Evolutionary conservation across 2,113 vertebrate species (phyloP).

Genomic region (Collichthys lucidus): DNA sequence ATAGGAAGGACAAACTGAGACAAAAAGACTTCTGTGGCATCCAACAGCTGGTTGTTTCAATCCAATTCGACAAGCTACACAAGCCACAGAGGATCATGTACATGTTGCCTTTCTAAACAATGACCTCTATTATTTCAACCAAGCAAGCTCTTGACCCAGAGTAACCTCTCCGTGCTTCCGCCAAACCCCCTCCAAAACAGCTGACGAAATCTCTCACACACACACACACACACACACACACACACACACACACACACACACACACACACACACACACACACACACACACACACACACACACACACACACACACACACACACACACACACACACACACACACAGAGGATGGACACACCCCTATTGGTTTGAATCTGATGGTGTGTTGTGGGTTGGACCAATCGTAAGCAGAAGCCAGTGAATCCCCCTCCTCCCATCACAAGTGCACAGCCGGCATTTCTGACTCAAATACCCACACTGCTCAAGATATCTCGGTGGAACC

Average conservation of each 20-base stretch:
- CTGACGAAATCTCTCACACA: conserved; percentile 8
- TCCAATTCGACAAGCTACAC: background rate
- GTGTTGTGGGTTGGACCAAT: conserved; percentile 81
- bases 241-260: conserved; percentile 6
- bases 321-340: conserved; percentile 23
- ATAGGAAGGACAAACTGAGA: background rate
- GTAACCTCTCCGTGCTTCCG: conserved; percentile 49
- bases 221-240: conserved; percentile 9
- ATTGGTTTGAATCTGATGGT: conserved; percentile 75
- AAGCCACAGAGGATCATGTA: background rate
- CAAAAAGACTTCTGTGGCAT: conserved; percentile 5
- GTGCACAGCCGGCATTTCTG: conserved; percentile 42
- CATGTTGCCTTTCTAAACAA: conserved; percentile 36
- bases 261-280: background rate
- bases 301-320: conserved; percentile 7
- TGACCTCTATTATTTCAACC: conserved; percentile 28
- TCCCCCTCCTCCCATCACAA: conserved; percentile 3
- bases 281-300: conserved; percentile 21
- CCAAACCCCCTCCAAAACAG: background rate
- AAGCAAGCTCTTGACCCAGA: conserved; percentile 32
- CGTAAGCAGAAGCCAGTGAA: conserved; percentile 6
- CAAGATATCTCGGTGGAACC: conserved; percentile 14
- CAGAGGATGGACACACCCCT: conserved; percentile 23
- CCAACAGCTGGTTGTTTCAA: background rate
- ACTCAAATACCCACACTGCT: conserved; percentile 13